A percentile compares a stretch with the other conserved stretches of the same genome.
These are phyloP conservation scores for Cancer borealis DNA, from an alignment of 2,888 invertebrate genomes.

Conservation along the genomic window DNA sequence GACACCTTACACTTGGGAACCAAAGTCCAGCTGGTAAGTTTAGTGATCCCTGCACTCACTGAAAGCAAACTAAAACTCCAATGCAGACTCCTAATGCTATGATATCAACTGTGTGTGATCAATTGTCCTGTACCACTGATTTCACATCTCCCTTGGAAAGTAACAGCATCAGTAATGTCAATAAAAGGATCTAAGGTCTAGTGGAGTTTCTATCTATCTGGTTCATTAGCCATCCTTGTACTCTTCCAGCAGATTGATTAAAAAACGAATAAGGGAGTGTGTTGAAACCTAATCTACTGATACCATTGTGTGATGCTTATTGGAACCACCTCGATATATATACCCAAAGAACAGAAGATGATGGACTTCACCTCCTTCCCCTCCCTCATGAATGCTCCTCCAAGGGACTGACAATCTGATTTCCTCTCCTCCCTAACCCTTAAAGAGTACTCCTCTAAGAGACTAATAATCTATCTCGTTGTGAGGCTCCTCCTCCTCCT, in stretches of 20 bases:
- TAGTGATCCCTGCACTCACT: neutral
- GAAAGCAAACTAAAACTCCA: neutral
- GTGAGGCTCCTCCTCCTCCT: constrained; percentile 75
- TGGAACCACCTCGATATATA: neutral
- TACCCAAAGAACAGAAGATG: neutral
- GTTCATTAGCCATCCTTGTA: neutral
- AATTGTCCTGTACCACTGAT: neutral
- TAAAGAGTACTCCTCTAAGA: neutral
- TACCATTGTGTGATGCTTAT: neutral
- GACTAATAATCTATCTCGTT: constrained; percentile 76
- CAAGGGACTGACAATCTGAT: neutral
- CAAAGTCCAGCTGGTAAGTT: neutral
- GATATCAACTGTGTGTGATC: neutral
- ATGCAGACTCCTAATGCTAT: neutral
- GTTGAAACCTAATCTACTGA: neutral
- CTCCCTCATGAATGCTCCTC: neutral
- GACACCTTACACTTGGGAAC: neutral
- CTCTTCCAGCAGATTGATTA: neutral
- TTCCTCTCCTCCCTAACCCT: neutral
- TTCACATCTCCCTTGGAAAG: neutral
- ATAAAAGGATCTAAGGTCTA: neutral
- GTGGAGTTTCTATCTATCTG: neutral
- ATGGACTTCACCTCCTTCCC: neutral
- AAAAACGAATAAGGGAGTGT: neutral
- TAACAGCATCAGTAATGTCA: neutral